phyloP scores from a whole-genome alignment of 2,888 invertebrate genomes.

The Eulithis testata region DNA sequence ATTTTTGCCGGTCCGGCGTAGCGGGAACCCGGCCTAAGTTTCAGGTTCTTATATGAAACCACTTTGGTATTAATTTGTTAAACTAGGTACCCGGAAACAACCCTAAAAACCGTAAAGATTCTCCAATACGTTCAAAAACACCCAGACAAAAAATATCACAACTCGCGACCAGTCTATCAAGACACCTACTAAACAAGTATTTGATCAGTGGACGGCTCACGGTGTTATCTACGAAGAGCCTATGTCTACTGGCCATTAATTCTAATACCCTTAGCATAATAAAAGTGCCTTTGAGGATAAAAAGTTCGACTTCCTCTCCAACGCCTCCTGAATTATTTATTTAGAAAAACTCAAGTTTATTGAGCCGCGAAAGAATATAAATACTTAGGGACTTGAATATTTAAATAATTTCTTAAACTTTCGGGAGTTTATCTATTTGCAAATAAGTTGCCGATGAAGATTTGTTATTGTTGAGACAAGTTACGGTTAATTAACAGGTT shows the following conservation, averaged over 20 bases:
- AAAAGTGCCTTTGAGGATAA: conserved; percentile 60
- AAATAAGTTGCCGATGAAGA: conserved; percentile 15
- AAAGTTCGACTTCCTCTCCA: conserved; percentile 61
- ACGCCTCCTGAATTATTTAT: conserved; percentile 71
- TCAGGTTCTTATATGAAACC: no score
- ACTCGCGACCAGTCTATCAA: conserved; percentile 36
- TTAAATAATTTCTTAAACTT: conserved; percentile 44
- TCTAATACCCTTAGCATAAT: conserved; percentile 53
- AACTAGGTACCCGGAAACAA: background rate
- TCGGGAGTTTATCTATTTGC: conserved; percentile 24
- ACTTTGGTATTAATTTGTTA: no score
- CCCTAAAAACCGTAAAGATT: conserved; percentile 15
- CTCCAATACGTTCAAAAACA: conserved; percentile 21
- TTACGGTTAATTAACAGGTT: conserved; percentile 12
- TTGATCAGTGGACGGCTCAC: conserved; percentile 43
- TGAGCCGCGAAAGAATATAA: conserved; percentile 50
- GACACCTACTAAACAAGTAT: conserved; percentile 42
- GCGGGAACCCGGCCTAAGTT: no score
- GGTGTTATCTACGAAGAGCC: conserved; percentile 39
- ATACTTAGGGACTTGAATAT: conserved; percentile 55
- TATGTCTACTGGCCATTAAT: conserved; percentile 50
- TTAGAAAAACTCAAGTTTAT: conserved; percentile 60
- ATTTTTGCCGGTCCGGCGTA: no score
- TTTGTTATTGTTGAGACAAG: conserved; percentile 21
- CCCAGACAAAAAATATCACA: conserved; percentile 24